These are phyloP conservation scores for Drosophila anceps DNA, from an alignment of 2,888 invertebrate genomes.

Conservation along the genomic window DNA sequence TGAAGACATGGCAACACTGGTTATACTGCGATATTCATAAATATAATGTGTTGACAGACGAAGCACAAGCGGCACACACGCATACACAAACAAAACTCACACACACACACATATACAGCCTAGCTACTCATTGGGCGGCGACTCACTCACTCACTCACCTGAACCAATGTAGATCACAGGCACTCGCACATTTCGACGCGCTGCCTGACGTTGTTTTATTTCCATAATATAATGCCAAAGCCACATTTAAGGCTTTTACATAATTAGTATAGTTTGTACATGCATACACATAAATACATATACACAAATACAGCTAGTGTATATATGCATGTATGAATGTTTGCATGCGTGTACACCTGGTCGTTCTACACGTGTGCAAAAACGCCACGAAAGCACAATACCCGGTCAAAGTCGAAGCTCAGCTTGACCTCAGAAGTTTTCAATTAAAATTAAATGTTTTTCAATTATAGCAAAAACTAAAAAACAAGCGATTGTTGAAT, in stretches of 20 bases:
- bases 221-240: constrained; percentile 80
- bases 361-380: constrained; percentile 57
- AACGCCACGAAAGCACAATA: constrained; percentile 64
- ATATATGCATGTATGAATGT: constrained; percentile 3
- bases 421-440: constrained; percentile 41
- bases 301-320: background rate
- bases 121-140: constrained; percentile 9
- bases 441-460: constrained; percentile 28
- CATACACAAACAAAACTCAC: background rate
- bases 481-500: constrained; percentile 10
- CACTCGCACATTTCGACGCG: constrained; percentile 66
- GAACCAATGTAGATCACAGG: constrained; percentile 75
- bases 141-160: constrained; percentile 75
- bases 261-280: constrained; percentile 19
- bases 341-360: constrained; percentile 30
- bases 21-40: background rate
- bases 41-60: constrained; percentile 42
- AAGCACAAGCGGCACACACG: constrained; percentile 15
- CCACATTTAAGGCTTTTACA: constrained; percentile 70
- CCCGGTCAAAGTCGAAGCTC: constrained; percentile 46
- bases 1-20: too few species aligned
- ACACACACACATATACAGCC: background rate
- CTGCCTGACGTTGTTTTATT: constrained; percentile 67
- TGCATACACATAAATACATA: constrained; percentile 16
- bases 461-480: background rate